Evolutionary conservation across 2,113 vertebrate species (phyloP).

Genomic region (Vidua chalybeata): DNA sequence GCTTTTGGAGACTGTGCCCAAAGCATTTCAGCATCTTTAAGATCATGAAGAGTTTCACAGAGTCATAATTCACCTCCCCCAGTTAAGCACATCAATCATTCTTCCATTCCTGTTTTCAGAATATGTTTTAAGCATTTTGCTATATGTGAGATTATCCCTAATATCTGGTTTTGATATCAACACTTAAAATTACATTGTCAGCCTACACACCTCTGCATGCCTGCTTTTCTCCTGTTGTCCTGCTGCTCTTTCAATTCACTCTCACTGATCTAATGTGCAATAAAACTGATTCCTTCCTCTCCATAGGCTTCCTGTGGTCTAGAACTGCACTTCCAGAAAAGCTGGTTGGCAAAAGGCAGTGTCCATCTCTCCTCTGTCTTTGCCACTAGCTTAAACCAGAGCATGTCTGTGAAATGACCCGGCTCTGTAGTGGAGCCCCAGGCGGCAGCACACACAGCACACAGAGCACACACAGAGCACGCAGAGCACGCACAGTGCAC

Average conservation of each 20-base stretch:
- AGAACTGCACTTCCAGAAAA: background rate
- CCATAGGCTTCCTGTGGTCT: background rate
- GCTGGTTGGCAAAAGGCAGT: background rate
- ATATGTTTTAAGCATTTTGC: background rate
- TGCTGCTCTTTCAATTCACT: background rate
- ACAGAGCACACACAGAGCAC: no score
- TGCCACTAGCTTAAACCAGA: background rate
- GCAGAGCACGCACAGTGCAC: no score
- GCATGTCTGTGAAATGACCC: accelerated
- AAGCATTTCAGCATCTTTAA: conserved; percentile 9
- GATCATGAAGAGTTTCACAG: background rate
- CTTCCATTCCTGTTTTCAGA: background rate
- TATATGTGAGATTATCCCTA: background rate
- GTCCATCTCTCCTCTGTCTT: background rate
- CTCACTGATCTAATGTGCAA: background rate
- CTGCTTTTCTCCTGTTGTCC: background rate
- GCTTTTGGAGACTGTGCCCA: background rate
- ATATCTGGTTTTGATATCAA: background rate
- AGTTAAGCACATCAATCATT: background rate
- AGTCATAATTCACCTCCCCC: background rate
- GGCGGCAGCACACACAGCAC: background rate
- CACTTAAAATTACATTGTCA: background rate
- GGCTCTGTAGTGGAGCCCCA: accelerated
- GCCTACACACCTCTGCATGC: background rate
- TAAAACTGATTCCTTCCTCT: background rate